These are phyloP conservation scores for Drosophila nannoptera DNA, from an alignment of 1,140 invertebrate species.

Conservation along the genomic window DNA sequence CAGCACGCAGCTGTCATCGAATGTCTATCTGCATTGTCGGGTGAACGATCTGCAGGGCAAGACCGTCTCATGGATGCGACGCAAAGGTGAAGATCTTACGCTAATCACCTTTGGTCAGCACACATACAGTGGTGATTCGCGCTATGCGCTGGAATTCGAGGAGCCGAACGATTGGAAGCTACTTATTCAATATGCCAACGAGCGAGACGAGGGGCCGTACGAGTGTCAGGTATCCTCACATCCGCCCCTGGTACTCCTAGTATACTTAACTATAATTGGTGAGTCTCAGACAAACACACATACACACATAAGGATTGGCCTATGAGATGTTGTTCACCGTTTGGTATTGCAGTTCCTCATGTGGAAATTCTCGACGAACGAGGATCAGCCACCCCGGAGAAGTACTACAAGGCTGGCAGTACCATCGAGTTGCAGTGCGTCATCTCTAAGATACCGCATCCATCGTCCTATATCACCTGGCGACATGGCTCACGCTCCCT, in stretches of 20 bases:
- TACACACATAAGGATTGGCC: background rate
- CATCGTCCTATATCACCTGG: slow-evolving; percentile 89
- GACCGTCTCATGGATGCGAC: slow-evolving; percentile 89
- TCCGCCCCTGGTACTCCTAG: slow-evolving; percentile 86
- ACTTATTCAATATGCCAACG: slow-evolving; percentile 85
- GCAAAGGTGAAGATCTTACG: slow-evolving; percentile 86
- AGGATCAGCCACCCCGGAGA: slow-evolving; percentile 87
- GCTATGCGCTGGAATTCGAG: slow-evolving; percentile 86
- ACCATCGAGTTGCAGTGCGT: slow-evolving; percentile 92
- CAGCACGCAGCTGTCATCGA: slow-evolving; percentile 84
- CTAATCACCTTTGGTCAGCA: slow-evolving; percentile 88
- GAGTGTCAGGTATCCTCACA: slow-evolving; percentile 90
- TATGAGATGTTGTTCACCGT: background rate
- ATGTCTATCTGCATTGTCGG: slow-evolving; percentile 85
- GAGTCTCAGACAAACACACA: slow-evolving; percentile 71
- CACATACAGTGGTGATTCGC: slow-evolving; percentile 89
- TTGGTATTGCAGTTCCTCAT: slow-evolving; percentile 84
- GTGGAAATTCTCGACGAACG: slow-evolving; percentile 91
- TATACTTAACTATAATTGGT: slow-evolving; percentile 88
- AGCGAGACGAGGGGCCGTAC: slow-evolving; percentile 87
- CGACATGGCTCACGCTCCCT: slow-evolving; percentile 87
- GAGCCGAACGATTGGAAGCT: slow-evolving; percentile 90
- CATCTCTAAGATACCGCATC: slow-evolving; percentile 88
- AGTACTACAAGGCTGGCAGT: slow-evolving; percentile 92
- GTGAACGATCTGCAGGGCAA: slow-evolving; percentile 87